A percentile compares a stretch with the other conserved stretches of the same genome.
These are phyloP conservation scores for Tamias sibiricus DNA, from an alignment of 2,113 vertebrate genomes.

Conservation along the genomic window DNA sequence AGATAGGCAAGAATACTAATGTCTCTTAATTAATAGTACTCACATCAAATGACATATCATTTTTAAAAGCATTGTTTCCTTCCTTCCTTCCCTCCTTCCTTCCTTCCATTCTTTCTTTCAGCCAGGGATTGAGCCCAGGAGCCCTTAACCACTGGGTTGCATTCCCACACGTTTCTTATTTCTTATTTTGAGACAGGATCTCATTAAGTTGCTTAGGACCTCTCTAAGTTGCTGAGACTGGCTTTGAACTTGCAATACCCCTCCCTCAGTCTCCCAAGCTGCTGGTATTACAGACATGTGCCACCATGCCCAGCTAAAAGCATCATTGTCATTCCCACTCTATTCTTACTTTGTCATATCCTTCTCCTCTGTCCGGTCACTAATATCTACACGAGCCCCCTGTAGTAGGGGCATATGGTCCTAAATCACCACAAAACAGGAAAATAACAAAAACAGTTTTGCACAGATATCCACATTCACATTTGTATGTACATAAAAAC, in stretches of 20 bases:
- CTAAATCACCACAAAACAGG: background rate
- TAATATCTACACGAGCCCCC: background rate
- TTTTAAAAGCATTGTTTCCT: background rate
- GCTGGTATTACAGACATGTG: no score
- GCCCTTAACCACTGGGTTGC: no score
- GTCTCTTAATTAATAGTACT: background rate
- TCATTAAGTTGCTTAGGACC: no score
- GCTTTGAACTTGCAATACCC: no score
- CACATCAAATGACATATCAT: background rate
- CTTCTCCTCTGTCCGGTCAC: background rate
- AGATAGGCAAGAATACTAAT: background rate
- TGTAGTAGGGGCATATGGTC: background rate
- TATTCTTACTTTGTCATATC: background rate
- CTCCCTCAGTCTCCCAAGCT: no score
- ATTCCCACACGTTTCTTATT: no score
- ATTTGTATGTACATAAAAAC: background rate
- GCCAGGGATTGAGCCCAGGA: no score
- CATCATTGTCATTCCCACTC: background rate
- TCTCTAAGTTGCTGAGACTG: no score
- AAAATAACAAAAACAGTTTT: background rate
- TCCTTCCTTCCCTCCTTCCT: no score
- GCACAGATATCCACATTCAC: background rate
- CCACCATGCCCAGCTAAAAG: no score
- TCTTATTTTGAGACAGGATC: no score
- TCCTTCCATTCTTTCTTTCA: no score